phyloP scores from a whole-genome alignment of 2,888 invertebrate species.

The Synanthedon vespiformis region DNA sequence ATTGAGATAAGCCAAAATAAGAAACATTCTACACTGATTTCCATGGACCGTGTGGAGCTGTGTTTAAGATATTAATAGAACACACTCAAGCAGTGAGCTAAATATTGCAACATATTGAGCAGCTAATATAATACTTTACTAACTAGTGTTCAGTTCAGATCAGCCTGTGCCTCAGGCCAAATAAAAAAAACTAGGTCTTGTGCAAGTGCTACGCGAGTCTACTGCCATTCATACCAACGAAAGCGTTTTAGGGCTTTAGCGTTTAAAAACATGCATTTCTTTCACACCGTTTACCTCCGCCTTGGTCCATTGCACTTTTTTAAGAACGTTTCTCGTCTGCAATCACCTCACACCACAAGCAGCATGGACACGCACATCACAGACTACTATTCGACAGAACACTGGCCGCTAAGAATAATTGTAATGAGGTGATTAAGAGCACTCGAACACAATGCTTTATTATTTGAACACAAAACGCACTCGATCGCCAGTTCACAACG shows the following conservation, averaged over 20 bases:
- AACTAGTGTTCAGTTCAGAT: neutral
- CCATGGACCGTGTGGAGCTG: slow-evolving; percentile 20
- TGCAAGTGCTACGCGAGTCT: slow-evolving; percentile 45
- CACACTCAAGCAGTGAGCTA: slow-evolving; percentile 41
- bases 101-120: slow-evolving; percentile 1
- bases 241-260: slow-evolving; percentile 12
- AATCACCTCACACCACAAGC: slow-evolving; percentile 49
- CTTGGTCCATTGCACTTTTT: slow-evolving; percentile 57
- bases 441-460: slow-evolving; percentile 24
- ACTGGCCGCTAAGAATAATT: slow-evolving; percentile 18
- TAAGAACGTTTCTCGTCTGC: slow-evolving; percentile 34
- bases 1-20: too few relatives aligned
- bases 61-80: slow-evolving; percentile 55
- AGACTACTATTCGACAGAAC: slow-evolving; percentile 23
- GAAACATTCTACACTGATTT: slow-evolving; percentile 10
- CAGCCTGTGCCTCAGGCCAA: neutral
- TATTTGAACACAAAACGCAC: slow-evolving; percentile 24
- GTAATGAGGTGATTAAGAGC: neutral
- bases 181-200: slow-evolving; percentile 6
- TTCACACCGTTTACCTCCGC: slow-evolving; percentile 59
- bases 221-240: slow-evolving; percentile 10
- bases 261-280: slow-evolving; percentile 47
- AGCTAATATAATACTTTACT: slow-evolving; percentile 1
- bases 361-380: slow-evolving; percentile 42
- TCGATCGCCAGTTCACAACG: slow-evolving; percentile 36